A percentile compares a stretch with the other conserved stretches of the same genome.
phyloP scores from a whole-genome alignment of 1,140 invertebrate genomes.

The Neotoxoptera formosana region DNA sequence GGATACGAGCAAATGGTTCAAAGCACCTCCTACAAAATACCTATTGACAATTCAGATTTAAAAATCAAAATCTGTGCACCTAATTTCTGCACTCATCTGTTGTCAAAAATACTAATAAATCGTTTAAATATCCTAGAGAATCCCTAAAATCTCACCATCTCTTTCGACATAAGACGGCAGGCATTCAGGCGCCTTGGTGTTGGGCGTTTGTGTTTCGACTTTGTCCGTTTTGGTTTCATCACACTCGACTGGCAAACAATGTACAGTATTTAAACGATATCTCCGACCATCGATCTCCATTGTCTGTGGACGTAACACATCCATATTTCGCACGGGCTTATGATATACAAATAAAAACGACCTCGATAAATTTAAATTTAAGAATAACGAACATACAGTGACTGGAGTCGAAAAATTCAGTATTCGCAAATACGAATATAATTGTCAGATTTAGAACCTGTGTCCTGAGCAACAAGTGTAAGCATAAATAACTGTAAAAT shows the following conservation, averaged over 20 bases:
- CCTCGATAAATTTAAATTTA: neutral
- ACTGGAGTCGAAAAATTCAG: too few species aligned
- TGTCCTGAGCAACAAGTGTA: too few species aligned
- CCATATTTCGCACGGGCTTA: neutral
- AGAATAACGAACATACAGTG: too few species aligned
- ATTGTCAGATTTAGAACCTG: too few species aligned
- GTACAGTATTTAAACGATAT: constrained; percentile 28
- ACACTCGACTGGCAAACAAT: neutral
- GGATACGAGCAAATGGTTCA: neutral
- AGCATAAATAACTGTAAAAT: too few species aligned
- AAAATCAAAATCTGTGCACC: neutral
- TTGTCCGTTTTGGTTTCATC: neutral
- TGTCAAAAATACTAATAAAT: neutral
- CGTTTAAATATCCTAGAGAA: neutral
- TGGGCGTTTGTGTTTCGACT: neutral
- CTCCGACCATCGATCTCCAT: neutral
- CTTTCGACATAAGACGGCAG: constrained; percentile 32
- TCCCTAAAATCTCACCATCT: neutral
- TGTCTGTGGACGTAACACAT: constrained; percentile 33
- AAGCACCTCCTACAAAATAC: neutral
- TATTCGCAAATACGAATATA: too few species aligned
- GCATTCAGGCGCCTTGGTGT: neutral
- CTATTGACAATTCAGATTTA: neutral
- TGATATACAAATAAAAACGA: neutral
- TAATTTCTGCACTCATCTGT: neutral